These are phyloP conservation scores for Microcebus jonahi DNA, from an alignment of 2,113 vertebrate species.

Conservation along the genomic window DNA sequence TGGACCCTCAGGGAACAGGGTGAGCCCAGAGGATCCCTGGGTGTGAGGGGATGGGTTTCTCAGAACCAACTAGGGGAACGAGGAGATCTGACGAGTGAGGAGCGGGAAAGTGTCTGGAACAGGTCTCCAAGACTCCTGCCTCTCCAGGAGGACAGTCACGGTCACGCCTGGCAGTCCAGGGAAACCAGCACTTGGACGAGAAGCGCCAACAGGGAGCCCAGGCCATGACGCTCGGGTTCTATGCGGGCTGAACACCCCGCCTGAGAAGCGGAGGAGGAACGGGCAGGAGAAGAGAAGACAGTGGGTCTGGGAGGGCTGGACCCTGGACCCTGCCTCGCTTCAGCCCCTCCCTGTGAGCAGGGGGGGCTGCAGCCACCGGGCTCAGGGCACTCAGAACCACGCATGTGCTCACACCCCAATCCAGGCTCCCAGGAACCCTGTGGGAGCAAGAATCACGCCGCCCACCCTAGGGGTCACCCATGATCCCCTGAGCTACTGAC, in stretches of 20 bases:
- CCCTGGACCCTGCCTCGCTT: neutral
- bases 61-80: neutral
- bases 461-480: too few relatives aligned
- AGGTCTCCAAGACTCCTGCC: neutral
- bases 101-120: neutral
- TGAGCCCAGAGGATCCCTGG: neutral
- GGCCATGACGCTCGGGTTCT: neutral
- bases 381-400: too few relatives aligned
- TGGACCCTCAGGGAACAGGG: neutral
- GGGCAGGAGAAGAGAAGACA: neutral
- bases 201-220: neutral
- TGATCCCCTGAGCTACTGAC: too few relatives aligned
- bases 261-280: neutral
- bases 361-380: too few relatives aligned
- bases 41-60: neutral
- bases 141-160: neutral
- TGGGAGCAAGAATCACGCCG: neutral
- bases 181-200: neutral
- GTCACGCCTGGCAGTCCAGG: neutral
- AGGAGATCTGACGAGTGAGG: neutral
- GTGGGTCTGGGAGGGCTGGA: neutral
- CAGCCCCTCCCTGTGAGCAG: too few relatives aligned
- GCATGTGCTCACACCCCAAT: neutral
- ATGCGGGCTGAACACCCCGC: rapidly evolving
- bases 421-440: neutral